Conservation (phyloP, 2,888 invertebrate genomes). For the Ischnus inquisitorius region DNA sequence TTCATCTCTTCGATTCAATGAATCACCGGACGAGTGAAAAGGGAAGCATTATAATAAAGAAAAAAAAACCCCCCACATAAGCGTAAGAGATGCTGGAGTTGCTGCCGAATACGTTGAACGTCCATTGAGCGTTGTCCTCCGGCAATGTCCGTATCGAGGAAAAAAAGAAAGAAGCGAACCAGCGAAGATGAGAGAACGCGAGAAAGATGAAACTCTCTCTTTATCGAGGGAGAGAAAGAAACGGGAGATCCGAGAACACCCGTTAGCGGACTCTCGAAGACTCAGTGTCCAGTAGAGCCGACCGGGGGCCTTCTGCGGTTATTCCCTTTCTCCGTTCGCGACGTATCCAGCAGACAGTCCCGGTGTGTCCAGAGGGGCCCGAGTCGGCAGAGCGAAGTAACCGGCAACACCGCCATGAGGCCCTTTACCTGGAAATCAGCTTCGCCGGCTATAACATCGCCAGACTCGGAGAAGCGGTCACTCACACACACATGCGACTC, state of each 20-base stretch:
- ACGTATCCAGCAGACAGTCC: constrained; percentile 26
- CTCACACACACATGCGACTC: constrained; percentile 49
- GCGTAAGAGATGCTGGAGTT: constrained; percentile 48
- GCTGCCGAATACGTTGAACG: constrained; percentile 70
- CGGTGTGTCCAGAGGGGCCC: constrained; percentile 26
- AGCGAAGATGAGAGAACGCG: constrained; percentile 23
- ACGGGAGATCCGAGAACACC: constrained; percentile 67
- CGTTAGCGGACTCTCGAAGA: constrained; percentile 59
- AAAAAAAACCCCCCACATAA: constrained; percentile 30
- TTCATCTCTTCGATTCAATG: constrained; percentile 73
- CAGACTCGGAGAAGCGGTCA: constrained; percentile 8
- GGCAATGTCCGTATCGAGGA: constrained; percentile 42
- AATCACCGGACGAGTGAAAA: constrained; percentile 58
- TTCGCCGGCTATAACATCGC: constrained; percentile 32
- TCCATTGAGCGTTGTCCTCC: constrained; percentile 69
- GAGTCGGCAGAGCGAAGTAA: constrained; percentile 55
- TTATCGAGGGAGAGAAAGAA: constrained; percentile 45
- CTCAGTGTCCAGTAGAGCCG: constrained; percentile 54
- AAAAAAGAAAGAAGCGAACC: constrained; percentile 31
- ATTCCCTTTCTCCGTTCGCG: constrained; percentile 30
- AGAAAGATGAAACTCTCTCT: constrained; percentile 35
- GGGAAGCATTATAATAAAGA: constrained; percentile 18
- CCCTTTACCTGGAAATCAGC: constrained; percentile 74
- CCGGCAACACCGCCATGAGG: constrained; percentile 72
- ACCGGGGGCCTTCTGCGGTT: constrained; percentile 24